These are phyloP conservation scores for Leptopilina drosophilae DNA, from an alignment of 2,888 invertebrate species.

Conservation along the genomic window DNA sequence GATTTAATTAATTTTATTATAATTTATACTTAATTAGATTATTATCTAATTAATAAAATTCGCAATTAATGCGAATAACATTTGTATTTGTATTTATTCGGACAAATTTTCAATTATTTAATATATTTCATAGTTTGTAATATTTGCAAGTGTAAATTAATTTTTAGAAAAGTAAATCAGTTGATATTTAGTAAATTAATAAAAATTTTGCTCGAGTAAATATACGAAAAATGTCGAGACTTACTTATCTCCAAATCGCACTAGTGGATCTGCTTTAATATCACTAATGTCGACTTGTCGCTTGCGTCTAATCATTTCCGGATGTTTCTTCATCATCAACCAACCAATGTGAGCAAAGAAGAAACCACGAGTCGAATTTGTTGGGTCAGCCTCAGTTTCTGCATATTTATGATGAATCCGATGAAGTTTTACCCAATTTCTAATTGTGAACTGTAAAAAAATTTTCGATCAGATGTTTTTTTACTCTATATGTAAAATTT, in stretches of 20 bases:
- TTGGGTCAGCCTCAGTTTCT: slow-evolving; percentile 87
- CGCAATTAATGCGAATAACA: too few relatives aligned
- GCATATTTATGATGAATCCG: slow-evolving; percentile 86
- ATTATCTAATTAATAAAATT: too few relatives aligned
- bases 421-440: slow-evolving; percentile 87
- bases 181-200: neutral
- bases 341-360: slow-evolving; percentile 96
- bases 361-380: slow-evolving; percentile 89
- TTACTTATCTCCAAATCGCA: slow-evolving; percentile 87
- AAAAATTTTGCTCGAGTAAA: neutral
- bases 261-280: slow-evolving; percentile 85
- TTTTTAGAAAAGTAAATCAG: too few relatives aligned
- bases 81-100: too few relatives aligned
- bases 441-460: slow-evolving; percentile 81
- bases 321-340: slow-evolving; percentile 93
- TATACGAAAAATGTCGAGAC: slow-evolving; percentile 50
- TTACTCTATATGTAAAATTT: too few relatives aligned
- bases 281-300: slow-evolving; percentile 88
- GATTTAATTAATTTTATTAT: too few relatives aligned
- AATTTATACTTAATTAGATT: too few relatives aligned
- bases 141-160: too few relatives aligned
- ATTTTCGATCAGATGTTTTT: neutral
- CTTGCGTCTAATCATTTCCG: slow-evolving; percentile 87
- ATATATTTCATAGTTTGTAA: too few relatives aligned
- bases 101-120: too few relatives aligned